These are phyloP conservation scores for Clarias gariepinus DNA, from an alignment of 2,113 vertebrate species.

Conservation along the genomic window DNA sequence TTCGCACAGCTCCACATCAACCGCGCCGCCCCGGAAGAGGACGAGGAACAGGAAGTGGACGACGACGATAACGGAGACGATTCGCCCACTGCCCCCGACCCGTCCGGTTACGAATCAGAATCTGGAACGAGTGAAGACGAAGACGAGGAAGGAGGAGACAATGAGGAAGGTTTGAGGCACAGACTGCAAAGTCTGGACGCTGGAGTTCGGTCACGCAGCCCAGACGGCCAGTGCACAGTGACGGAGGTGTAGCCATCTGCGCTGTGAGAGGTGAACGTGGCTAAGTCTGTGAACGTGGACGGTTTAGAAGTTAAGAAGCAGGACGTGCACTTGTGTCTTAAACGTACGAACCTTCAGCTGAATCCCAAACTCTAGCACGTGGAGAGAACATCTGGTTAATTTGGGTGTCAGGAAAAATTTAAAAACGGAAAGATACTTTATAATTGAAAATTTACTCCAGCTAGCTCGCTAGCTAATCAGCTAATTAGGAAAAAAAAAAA, in stretches of 20 bases:
- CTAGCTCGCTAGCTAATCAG: neutral
- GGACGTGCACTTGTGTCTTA: neutral
- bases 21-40: constrained; percentile 69
- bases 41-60: constrained; percentile 83
- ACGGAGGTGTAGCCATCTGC: constrained; percentile 83
- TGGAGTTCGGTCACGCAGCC: constrained; percentile 81
- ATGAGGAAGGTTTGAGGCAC: constrained; percentile 75
- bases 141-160: constrained; percentile 55
- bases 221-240: constrained; percentile 93
- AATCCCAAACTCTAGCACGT: constrained; percentile 5
- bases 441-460: neutral
- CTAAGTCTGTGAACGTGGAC: neutral
- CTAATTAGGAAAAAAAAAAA: neutral
- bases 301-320: neutral
- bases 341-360: neutral
- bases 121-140: constrained; percentile 83
- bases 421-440: neutral
- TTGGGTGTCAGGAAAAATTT: neutral
- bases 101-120: constrained; percentile 81
- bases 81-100: constrained; percentile 65
- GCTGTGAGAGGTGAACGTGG: neutral
- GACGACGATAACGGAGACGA: constrained; percentile 74
- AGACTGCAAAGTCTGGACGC: constrained; percentile 73
- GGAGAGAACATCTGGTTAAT: neutral
- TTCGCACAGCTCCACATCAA: constrained; percentile 85